These are phyloP conservation scores for Rhinophrynus dorsalis DNA, from an alignment of 2,797 vertebrate genomes.

Conservation along the genomic window DNA sequence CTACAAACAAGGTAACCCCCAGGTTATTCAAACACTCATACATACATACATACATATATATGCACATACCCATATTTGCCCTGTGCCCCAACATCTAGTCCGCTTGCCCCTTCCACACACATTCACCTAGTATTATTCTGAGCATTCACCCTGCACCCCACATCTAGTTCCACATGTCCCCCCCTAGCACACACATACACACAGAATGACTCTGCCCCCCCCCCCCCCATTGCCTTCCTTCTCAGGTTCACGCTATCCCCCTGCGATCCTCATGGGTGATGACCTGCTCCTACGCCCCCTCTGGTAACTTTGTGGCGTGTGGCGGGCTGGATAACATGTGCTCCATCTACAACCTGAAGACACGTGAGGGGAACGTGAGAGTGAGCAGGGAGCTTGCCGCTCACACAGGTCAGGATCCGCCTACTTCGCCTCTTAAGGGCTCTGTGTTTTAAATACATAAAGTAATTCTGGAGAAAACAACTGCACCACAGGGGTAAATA, in stretches of 20 bases:
- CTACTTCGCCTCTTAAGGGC: background rate
- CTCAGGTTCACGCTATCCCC: slow-evolving; percentile 92
- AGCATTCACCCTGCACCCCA: no score
- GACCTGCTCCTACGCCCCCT: slow-evolving; percentile 96
- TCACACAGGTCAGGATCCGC: slow-evolving; percentile 81
- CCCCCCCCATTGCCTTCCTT: background rate
- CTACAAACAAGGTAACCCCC: slow-evolving; percentile 88
- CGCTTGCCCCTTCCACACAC: background rate
- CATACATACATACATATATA: no score
- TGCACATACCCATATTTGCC: no score
- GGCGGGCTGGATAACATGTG: slow-evolving; percentile 98
- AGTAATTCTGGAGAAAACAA: no score
- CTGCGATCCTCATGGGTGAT: slow-evolving; percentile 98
- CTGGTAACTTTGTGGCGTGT: slow-evolving; percentile 94
- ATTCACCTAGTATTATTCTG: background rate
- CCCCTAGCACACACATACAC: background rate
- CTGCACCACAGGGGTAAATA: no score
- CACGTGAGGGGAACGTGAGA: slow-evolving; percentile 91
- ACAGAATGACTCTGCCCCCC: background rate
- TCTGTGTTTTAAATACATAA: no score
- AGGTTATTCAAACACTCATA: background rate
- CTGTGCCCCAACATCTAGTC: no score
- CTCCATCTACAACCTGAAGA: slow-evolving; percentile 96
- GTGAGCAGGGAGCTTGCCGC: slow-evolving; percentile 93
- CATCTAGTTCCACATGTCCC: no score